These are phyloP conservation scores for Callyntrura guangdongensis DNA, from an alignment of 2,888 invertebrate genomes.

Conservation along the genomic window DNA sequence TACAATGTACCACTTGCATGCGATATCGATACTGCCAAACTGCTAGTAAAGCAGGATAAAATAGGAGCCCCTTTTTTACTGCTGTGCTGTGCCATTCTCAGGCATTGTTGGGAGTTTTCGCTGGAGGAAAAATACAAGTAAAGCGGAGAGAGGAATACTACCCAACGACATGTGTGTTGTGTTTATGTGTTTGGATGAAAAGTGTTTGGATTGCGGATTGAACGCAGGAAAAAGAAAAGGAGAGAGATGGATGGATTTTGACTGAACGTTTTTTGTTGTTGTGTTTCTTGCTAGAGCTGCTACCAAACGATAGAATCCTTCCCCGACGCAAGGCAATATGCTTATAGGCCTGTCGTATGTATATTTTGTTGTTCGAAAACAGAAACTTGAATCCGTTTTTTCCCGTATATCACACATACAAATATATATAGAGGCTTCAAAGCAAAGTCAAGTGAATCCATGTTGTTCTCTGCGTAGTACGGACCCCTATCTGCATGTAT, in stretches of 20 bases:
- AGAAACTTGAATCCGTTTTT: background rate
- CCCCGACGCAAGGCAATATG: background rate
- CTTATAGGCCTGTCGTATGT: background rate
- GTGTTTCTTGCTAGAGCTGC: background rate
- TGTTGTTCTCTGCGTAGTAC: background rate
- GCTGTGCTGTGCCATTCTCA: background rate
- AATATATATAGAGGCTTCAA: background rate
- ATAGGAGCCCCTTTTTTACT: constrained; percentile 23
- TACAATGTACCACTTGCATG: background rate
- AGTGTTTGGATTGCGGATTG: constrained; percentile 51
- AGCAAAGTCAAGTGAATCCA: constrained; percentile 1
- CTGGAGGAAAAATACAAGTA: background rate
- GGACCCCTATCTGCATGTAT: background rate
- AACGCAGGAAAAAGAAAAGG: constrained; percentile 24
- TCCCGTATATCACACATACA: background rate
- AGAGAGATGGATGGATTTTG: constrained; percentile 33
- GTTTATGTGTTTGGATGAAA: constrained; percentile 5
- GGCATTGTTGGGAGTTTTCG: constrained; percentile 63
- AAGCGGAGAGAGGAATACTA: background rate
- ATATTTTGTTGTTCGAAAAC: too few relatives aligned
- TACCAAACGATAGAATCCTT: background rate
- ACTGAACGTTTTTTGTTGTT: constrained; percentile 9
- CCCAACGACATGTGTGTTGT: constrained; percentile 11
- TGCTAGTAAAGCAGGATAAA: constrained; percentile 15
- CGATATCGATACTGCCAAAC: background rate